A percentile compares a stretch with the other conserved stretches of the same genome.
phyloP scores from a whole-genome alignment of 1,140 invertebrate genomes.

The Rhyzopertha dominica region DNA sequence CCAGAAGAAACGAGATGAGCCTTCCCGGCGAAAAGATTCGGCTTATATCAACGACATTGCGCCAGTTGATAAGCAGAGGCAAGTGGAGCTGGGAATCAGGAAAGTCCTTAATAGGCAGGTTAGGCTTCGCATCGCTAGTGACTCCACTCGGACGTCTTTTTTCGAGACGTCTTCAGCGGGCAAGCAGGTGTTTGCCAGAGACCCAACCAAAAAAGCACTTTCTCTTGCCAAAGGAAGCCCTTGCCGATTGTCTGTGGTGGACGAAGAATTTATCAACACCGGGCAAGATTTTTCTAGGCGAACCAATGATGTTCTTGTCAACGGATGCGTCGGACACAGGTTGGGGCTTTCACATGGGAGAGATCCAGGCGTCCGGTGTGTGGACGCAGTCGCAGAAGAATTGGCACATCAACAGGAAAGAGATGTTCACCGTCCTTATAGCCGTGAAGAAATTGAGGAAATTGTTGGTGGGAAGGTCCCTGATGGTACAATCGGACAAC shows the following conservation, averaged over 20 bases:
- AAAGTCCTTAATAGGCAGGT: constrained; percentile 14
- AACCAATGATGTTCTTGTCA: constrained; percentile 28
- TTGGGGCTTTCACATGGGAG: constrained; percentile 33
- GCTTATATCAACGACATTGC: neutral
- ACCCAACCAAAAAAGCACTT: constrained; percentile 1
- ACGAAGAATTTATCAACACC: constrained; percentile 10
- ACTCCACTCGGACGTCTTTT: constrained; percentile 47
- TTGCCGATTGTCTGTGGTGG: constrained; percentile 27
- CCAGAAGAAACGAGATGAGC: neutral
- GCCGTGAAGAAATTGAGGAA: constrained; percentile 20
- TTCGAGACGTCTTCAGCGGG: constrained; percentile 21
- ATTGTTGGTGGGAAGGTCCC: constrained; percentile 12
- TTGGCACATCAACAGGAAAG: constrained; percentile 37
- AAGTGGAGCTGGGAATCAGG: constrained; percentile 1
- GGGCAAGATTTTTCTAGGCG: constrained; percentile 20
- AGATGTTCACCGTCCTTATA: constrained; percentile 32
- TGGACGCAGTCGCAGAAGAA: constrained; percentile 25
- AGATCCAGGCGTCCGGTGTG: constrained; percentile 13
- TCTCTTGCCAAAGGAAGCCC: constrained; percentile 9
- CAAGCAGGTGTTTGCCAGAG: constrained; percentile 11
- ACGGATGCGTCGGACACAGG: constrained; percentile 37
- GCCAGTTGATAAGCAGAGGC: neutral
- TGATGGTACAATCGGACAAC: constrained; percentile 41
- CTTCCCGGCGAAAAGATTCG: neutral
- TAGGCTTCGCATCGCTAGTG: constrained; percentile 51